Evolutionary conservation across 1,140 invertebrate species (phyloP).

Genomic region (Archegozetes longisetosus): DNA sequence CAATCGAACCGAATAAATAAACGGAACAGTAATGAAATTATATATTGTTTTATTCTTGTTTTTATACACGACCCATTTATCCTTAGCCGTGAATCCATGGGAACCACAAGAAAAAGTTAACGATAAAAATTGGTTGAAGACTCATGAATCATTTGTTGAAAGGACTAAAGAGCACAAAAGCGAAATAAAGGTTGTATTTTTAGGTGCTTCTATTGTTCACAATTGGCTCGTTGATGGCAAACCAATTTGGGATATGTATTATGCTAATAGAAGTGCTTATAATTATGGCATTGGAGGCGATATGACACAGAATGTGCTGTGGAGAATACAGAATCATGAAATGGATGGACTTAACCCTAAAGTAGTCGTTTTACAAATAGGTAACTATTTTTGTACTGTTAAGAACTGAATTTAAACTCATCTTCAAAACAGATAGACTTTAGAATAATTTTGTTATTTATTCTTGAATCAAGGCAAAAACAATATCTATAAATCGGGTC

Average conservation of each 20-base stretch:
- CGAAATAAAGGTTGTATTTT: background rate
- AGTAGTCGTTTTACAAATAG: background rate
- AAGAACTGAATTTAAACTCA: too few relatives aligned
- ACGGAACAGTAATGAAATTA: too few relatives aligned
- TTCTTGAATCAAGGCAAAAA: too few relatives aligned
- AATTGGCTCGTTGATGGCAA: background rate
- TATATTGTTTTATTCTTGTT: too few relatives aligned
- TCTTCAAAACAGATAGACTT: too few relatives aligned
- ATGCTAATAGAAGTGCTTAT: background rate
- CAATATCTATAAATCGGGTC: background rate
- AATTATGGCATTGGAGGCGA: constrained; percentile 8
- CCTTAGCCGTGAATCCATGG: constrained; percentile 1
- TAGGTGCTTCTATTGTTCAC: background rate
- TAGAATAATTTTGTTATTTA: too few relatives aligned
- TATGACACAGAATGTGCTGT: background rate
- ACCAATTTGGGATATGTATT: background rate
- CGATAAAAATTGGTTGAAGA: background rate
- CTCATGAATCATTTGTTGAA: background rate
- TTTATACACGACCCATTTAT: too few relatives aligned
- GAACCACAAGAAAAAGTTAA: background rate
- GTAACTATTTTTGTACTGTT: background rate
- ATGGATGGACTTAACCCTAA: background rate
- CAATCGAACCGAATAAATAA: too few relatives aligned
- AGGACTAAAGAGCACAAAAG: background rate
- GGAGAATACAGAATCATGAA: background rate